Conservation (phyloP, 1,140 invertebrate species). For the Macrobrachium rosenbergii region DNA sequence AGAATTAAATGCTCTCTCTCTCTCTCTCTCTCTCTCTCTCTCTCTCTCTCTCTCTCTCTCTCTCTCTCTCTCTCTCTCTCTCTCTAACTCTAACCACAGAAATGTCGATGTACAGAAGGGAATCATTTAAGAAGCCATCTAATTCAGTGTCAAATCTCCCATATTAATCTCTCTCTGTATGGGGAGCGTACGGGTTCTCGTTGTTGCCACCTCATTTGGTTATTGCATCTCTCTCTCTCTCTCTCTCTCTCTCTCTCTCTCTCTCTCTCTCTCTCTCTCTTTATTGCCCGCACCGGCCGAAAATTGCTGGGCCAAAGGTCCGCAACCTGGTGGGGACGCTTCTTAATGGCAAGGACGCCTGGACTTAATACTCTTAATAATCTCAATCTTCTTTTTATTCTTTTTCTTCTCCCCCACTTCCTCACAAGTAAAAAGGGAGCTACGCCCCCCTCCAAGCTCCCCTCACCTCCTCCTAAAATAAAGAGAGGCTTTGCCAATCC, state of each 20-base stretch:
- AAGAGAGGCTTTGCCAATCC: too few species aligned
- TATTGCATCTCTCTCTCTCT: neutral
- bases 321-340: too few species aligned
- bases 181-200: too few species aligned
- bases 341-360: too few species aligned
- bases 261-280: neutral
- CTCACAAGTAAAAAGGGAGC: too few species aligned
- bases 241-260: constrained; percentile 3
- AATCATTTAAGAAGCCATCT: neutral
- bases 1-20: constrained; percentile 9
- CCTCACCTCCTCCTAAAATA: neutral
- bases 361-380: too few species aligned
- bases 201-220: too few species aligned
- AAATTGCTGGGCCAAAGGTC: too few species aligned
- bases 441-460: neutral
- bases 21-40: constrained; percentile 44
- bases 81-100: neutral
- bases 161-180: neutral
- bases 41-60: constrained; percentile 32
- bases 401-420: too few species aligned
- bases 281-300: too few species aligned
- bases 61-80: constrained; percentile 44
- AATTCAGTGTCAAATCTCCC: neutral
- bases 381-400: too few species aligned
- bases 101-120: too few species aligned